Evolutionary conservation across 1,140 invertebrate genomes (phyloP).

Genomic region (Pectinophora gossypiella): DNA sequence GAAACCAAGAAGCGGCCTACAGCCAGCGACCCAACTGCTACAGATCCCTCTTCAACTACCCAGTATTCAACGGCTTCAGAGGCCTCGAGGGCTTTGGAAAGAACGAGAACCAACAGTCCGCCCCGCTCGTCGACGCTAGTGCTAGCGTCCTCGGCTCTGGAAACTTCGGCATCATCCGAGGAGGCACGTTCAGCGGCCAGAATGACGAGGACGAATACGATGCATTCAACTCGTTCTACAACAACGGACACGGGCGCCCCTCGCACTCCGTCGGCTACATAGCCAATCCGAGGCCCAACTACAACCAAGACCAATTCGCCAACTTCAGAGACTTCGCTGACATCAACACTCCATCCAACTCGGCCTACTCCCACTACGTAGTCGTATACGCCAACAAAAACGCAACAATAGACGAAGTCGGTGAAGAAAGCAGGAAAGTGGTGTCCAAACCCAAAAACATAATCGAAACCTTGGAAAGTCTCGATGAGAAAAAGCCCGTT

Average conservation of each 20-base stretch:
- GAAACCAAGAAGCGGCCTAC: constrained; percentile 68
- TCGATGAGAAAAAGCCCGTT: constrained; percentile 76
- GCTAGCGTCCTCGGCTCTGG: constrained; percentile 84
- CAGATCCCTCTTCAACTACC: constrained; percentile 67
- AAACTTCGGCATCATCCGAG: constrained; percentile 91
- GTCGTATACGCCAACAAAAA: constrained; percentile 89
- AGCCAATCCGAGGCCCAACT: constrained; percentile 76
- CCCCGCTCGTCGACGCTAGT: constrained; percentile 58
- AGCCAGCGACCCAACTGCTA: constrained; percentile 71
- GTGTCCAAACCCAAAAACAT: constrained; percentile 85
- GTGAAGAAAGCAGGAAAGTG: constrained; percentile 62
- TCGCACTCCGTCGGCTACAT: constrained; percentile 76
- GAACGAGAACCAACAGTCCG: constrained; percentile 46
- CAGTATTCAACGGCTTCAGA: constrained; percentile 61
- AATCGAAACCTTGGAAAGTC: constrained; percentile 84
- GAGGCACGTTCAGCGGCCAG: constrained; percentile 88
- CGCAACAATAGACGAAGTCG: constrained; percentile 65
- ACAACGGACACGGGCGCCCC: constrained; percentile 81
- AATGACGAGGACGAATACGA: constrained; percentile 69
- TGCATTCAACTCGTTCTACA: constrained; percentile 78
- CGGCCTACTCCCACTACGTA: constrained; percentile 87
- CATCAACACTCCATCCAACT: constrained; percentile 87
- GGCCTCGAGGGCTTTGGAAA: constrained; percentile 55
- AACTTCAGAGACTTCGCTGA: constrained; percentile 93
- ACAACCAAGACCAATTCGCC: constrained; percentile 86